Evolutionary conservation across 2,797 vertebrate species (phyloP).

Genomic region (Rhinatrema bivittatum): DNA sequence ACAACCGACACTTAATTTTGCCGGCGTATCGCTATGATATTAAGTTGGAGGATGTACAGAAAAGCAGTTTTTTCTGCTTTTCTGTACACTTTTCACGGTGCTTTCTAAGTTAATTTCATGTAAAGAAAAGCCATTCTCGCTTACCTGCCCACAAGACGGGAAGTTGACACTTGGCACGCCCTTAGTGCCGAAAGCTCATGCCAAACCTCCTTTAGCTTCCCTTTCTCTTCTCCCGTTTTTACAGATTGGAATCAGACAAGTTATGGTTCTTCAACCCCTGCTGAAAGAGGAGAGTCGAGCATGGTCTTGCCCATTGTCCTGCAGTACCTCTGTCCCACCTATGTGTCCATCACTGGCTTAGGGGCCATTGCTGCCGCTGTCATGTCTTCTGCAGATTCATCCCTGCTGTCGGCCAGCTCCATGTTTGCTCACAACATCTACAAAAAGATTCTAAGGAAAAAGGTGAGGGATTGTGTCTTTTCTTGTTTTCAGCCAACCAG

Average conservation of each 20-base stretch:
- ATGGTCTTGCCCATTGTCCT: conserved; percentile 42
- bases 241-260: conserved; percentile 49
- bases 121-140: no score
- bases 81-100: no score
- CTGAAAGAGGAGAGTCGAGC: conserved; percentile 33
- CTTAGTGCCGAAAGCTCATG: neutral
- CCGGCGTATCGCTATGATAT: no score
- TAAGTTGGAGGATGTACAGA: no score
- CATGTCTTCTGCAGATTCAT: conserved; percentile 54
- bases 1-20: no score
- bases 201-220: neutral
- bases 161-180: no score
- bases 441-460: conserved; percentile 54
- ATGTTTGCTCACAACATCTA: conserved; percentile 46
- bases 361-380: conserved; percentile 54
- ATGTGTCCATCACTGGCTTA: conserved; percentile 39
- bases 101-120: no score
- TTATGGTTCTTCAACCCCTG: conserved; percentile 35
- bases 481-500: neutral
- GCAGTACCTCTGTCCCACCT: conserved; percentile 28
- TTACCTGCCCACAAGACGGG: no score
- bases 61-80: no score
- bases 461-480: no score
- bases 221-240: neutral
- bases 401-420: conserved; percentile 47